Conservation (phyloP, 2,888 invertebrate species). For the Volucella bombylans region DNA sequence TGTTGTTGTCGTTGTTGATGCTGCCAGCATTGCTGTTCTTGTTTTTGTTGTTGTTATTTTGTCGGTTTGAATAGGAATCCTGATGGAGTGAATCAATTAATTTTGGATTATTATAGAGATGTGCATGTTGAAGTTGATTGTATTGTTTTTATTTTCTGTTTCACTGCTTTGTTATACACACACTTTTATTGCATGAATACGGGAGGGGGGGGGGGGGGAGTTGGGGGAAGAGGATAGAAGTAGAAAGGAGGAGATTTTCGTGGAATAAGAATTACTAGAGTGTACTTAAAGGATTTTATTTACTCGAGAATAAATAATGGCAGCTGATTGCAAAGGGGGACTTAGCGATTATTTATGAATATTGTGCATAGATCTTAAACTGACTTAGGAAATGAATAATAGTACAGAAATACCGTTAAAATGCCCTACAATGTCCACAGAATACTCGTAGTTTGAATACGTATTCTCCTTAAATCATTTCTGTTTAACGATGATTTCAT, state of each 20-base stretch:
- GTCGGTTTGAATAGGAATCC: conserved; percentile 51
- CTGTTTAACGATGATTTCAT: no score
- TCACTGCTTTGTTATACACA: background rate
- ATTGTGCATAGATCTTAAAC: background rate
- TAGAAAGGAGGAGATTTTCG: background rate
- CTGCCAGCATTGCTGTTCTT: no score
- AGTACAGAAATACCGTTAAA: background rate
- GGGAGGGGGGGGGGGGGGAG: no score
- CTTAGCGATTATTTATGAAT: conserved; percentile 40
- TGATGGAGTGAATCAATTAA: conserved; percentile 72
- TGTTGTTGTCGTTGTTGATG: no score
- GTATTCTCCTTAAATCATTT: no score
- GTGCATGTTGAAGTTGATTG: conserved; percentile 51
- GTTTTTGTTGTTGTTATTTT: no score
- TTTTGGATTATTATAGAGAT: conserved; percentile 66
- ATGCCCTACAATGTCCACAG: background rate
- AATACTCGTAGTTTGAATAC: no score
- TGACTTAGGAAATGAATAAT: background rate
- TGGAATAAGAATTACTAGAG: conserved; percentile 19
- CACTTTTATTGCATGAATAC: background rate
- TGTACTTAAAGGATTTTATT: conserved; percentile 53
- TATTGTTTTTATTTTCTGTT: conserved; percentile 49
- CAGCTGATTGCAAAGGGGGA: conserved; percentile 42
- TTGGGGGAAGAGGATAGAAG: background rate
- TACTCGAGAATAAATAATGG: conserved; percentile 46